phyloP scores from a whole-genome alignment of 2,797 vertebrate genomes.

The Poeciliopsis infans region DNA sequence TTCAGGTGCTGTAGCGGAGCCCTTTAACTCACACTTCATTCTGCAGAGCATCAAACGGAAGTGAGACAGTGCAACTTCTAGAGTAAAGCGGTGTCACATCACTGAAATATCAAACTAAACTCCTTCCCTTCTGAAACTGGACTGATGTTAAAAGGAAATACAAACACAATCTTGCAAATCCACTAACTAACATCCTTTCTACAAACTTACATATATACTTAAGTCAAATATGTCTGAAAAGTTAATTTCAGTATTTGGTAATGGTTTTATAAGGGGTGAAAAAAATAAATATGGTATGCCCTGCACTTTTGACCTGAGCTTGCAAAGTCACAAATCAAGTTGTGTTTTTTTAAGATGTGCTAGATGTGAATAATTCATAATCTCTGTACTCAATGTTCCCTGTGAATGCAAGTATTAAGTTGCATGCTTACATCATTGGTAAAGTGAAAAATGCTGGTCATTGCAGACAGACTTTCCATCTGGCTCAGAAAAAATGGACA shows the following conservation, averaged over 20 bases:
- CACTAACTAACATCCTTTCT: not conserved
- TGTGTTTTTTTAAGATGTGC: not conserved
- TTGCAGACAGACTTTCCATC: not conserved
- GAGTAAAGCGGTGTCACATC: not conserved
- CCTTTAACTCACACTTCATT: slow-evolving; percentile 7
- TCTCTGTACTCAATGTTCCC: not conserved
- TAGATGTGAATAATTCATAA: not conserved
- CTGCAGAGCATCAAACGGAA: slow-evolving; percentile 5
- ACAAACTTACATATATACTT: not conserved
- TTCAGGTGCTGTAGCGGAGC: not conserved
- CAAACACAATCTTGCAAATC: not conserved
- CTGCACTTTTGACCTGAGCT: not conserved
- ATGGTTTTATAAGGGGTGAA: not conserved
- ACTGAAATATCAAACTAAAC: not conserved
- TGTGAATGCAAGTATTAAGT: not conserved
- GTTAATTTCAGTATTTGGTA: not conserved
- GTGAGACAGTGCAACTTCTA: not conserved
- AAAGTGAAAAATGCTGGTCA: not conserved
- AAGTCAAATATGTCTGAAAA: not conserved
- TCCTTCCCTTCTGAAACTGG: not conserved
- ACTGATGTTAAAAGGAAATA: not conserved
- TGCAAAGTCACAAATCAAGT: not conserved
- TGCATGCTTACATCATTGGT: not conserved
- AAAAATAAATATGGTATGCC: not conserved
- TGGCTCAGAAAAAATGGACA: not conserved